These are phyloP conservation scores for Tyria jacobaeae DNA, from an alignment of 2,888 invertebrate genomes.

Conservation along the genomic window DNA sequence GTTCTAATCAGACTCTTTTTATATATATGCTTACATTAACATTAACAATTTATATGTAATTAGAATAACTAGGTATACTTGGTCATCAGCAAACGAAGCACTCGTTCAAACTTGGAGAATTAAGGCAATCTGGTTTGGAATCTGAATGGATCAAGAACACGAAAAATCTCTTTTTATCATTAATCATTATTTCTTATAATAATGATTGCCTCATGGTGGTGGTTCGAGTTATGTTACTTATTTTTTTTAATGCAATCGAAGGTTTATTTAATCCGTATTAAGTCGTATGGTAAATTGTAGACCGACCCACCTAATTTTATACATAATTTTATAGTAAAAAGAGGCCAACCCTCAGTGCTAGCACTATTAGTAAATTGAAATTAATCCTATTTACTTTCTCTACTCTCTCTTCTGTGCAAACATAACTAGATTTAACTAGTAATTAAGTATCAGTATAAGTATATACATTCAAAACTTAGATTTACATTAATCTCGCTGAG, in stretches of 20 bases:
- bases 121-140: too few relatives aligned
- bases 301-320: too few relatives aligned
- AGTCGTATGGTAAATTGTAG: too few relatives aligned
- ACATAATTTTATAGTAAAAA: neutral
- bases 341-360: too few relatives aligned
- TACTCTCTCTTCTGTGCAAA: neutral
- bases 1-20: neutral
- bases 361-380: neutral
- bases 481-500: neutral
- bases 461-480: neutral
- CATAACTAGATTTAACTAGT: neutral
- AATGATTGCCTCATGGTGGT: too few relatives aligned
- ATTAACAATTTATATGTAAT: neutral
- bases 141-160: too few relatives aligned
- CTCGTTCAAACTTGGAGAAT: too few relatives aligned
- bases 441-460: neutral
- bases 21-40: neutral
- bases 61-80: neutral
- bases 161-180: too few relatives aligned
- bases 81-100: too few relatives aligned
- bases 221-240: neutral
- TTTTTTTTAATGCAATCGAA: neutral
- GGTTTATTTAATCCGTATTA: neutral
- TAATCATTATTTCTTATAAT: too few relatives aligned
- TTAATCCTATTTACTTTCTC: neutral